Evolutionary conservation across 2,888 invertebrate genomes (phyloP), one percentile per base, ranked within the genome.

Genomic region (Sipha maydis): DNA sequence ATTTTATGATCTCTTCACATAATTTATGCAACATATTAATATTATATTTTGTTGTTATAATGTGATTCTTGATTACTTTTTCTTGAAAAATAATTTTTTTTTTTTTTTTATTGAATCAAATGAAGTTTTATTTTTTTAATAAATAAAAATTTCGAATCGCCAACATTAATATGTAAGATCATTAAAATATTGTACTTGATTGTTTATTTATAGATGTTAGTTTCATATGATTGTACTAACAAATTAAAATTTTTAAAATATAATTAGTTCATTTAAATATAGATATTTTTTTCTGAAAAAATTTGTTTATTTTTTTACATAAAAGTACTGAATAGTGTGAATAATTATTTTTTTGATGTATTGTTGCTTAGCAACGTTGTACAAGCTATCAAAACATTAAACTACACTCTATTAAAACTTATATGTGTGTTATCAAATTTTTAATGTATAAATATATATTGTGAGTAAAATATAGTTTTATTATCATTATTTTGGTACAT

Each of bases 1-100:
- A 80, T 88, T 80, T 88, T 88, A 88, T 88, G 86, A 88, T 88
- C 86, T 88, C 86, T 88, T 80, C 80, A 88, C 86, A 88, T 88
- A 67, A 88, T 73, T 75, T 88, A 88, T 88, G 73, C 79, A 80
- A 82, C 86, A 86, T 73, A 31, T 75, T 48, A 31, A 41, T 56
- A 86, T 48, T 28, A 85, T 79, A 80, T 73, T 80, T 80, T 88
- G 61, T 86, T 86, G 84, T 75, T 80, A n/a, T 88, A 75, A 80
- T 88, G 86, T 88, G 86, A 88, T 88, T 71, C 80, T 80, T 80
- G 41, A 88, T 71, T 75, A 80, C 73, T 75, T 73, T 82, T 86
- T 80, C 38, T 88, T 75, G 80, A 88, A 41, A 75, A 79, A 88
- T 73, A 73, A 41, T 38, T 69, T 80, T 25, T 61, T 56, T 21